These are phyloP conservation scores for Drosophila tani DNA, from an alignment of 1,140 invertebrate species.

Conservation along the genomic window DNA sequence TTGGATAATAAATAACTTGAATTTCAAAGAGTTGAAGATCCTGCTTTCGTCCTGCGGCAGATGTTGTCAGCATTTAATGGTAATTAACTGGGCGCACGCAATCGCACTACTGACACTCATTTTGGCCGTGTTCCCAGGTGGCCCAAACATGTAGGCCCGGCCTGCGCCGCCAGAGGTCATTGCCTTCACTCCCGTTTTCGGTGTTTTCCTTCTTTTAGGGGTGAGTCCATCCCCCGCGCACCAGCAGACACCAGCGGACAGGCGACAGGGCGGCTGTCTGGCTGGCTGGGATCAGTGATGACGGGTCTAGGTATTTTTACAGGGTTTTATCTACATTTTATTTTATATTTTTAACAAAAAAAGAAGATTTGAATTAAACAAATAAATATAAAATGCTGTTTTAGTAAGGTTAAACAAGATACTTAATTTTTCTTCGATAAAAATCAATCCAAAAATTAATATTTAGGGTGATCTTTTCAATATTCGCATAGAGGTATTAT, in stretches of 20 bases:
- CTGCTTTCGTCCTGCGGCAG: constrained; percentile 28
- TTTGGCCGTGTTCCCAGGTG: constrained; percentile 32
- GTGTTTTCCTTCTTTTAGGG: constrained; percentile 32
- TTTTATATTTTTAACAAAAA: no score
- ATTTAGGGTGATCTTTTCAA: no score
- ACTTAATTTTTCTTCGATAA: no score
- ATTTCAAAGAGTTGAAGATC: constrained; percentile 47
- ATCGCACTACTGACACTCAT: constrained; percentile 51
- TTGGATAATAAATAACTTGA: constrained; percentile 75
- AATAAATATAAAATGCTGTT: not conserved
- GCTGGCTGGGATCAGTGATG: constrained; percentile 46
- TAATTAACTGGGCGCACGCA: constrained; percentile 70
- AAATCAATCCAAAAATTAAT: no score
- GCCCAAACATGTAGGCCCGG: constrained; percentile 16
- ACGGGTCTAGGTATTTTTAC: not conserved
- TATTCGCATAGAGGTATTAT: no score
- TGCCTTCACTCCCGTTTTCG: constrained; percentile 35
- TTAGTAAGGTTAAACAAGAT: no score
- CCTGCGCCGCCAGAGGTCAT: constrained; percentile 41
- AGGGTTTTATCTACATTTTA: no score
- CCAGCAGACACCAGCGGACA: constrained; percentile 17
- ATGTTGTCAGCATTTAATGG: constrained; percentile 54
- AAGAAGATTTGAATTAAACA: not conserved
- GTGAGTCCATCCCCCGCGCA: constrained; percentile 31
- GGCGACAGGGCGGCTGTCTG: constrained; percentile 36